Evolutionary conservation across 2,888 invertebrate species (phyloP), one percentile per base, ranked within the genome.

Genomic region (Drosophila vallismaia): DNA sequence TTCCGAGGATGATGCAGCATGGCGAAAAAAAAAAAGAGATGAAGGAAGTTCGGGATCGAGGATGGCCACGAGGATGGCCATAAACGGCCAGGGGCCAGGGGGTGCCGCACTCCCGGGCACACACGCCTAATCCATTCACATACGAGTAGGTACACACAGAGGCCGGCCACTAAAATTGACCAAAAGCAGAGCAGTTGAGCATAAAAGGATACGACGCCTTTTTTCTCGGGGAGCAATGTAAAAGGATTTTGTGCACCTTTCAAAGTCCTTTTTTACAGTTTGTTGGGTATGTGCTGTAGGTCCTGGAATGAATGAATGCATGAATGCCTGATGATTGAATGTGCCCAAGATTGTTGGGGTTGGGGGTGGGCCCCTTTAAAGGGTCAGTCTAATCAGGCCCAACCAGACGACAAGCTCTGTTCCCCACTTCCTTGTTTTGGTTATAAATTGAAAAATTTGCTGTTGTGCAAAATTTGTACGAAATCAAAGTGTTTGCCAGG

Each of bases 361-460:
- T 28, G 28, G 28, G 7, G 5, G 45, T 12, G 44, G 46, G 14
- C 29, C 52, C 33, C 52, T 26, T 45, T 33, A 46, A 50, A 70
- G 79, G 77, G 73, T 77, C 74, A 69, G 60, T 77, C 85, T 81
- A 85, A 82, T 82, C 85, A 82, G 82, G 74, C 62, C 49, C 68
- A 68, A 38, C 64, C 57, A 71, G 58, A 72, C 60, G 67, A 29
- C 58, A 63, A 52, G 60, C 55, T 42, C 31, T 6, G 7, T 45
- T 33, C 42, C 8, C 36, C 44, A 48, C 48, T 50, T 53, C 62
- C 74, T 85, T 79, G 82, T 75, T 83, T 83, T 84, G 83, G 80
- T 84, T 85, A 79, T 86, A 84, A 83, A 84, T 86, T 84, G 84
- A 84, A 86, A 84, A 86, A 83, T 83, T 86, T 81, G 84, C 81